Percentiles rank a stretch among this genome's conserved stretches.
phyloP scores from a whole-genome alignment of 1,140 invertebrate species.

The Neodiprion lecontei region DNA sequence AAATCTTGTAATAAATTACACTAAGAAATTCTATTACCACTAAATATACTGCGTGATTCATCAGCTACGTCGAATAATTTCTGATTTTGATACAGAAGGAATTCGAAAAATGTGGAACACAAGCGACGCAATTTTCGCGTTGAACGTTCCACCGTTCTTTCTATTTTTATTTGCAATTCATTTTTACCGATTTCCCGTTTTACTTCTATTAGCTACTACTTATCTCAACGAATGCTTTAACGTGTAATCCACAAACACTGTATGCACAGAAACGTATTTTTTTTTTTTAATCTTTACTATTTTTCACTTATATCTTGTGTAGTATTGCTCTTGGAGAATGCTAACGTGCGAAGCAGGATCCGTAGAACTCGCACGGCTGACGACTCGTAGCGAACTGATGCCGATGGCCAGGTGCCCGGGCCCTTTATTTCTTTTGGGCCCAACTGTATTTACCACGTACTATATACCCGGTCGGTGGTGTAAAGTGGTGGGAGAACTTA shows the following conservation, averaged over 20 bases:
- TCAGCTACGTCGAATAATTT: too few species aligned
- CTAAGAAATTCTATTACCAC: not conserved
- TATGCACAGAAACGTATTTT: not conserved
- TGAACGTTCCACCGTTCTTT: too few species aligned
- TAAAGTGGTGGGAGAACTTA: conserved; percentile 38
- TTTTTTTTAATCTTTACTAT: not conserved
- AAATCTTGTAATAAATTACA: not conserved
- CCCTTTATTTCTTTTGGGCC: conserved; percentile 59
- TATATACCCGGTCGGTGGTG: conserved; percentile 28
- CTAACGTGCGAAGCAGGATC: not conserved
- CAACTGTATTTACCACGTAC: conserved; percentile 20
- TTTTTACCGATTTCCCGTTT: not conserved
- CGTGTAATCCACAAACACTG: not conserved
- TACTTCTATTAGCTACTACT: not conserved
- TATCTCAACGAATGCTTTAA: too few species aligned
- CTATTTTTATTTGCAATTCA: not conserved
- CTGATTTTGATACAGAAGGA: too few species aligned
- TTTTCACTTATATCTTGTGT: not conserved
- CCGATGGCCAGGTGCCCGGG: conserved; percentile 49
- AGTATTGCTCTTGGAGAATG: not conserved
- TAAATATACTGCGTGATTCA: too few species aligned
- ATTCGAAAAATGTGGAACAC: not conserved
- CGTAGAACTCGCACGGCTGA: conserved; percentile 21
- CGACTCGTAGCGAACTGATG: conserved; percentile 51
- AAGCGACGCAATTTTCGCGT: not conserved